Evolutionary conservation across 1,140 invertebrate genomes (phyloP), one percentile per base, ranked within the genome.

Genomic region (Tenebrio molitor): DNA sequence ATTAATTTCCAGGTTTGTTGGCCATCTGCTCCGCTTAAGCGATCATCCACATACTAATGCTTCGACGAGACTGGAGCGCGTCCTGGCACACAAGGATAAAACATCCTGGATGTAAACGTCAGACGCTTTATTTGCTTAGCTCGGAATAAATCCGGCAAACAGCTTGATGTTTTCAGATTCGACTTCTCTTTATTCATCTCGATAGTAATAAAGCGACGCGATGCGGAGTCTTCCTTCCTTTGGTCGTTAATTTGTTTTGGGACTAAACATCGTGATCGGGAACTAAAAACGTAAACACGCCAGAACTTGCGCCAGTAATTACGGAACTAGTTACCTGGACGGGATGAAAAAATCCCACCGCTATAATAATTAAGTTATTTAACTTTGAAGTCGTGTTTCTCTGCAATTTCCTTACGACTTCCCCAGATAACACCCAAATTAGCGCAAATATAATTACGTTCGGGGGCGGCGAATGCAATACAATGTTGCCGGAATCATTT

Each of bases 331-430:
- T 12, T 39, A 7, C 36, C 36, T 39, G 36, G 2, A 2, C 36
- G 2, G n/a, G 36, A 50, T 16, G 12, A 62, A 62, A 62, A 62
- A 62, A 23, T 1, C 2, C 2, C n/a, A 50, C 16, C 12, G 15
- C 10, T 50, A 50, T 4, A 50, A 50, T 50, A 50, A 62, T 62
- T 62, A 62, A 62, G 53, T 62, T 12, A 62, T 50, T 62, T 62
- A 62, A 23, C 21, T 23, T 25, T 25, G 21, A 62, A 62, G 53
- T 25, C 25, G 19, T 33, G 53, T 62, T 62, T 23, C 53, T 62
- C 21, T 33, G 15, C 15, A 62, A 62, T 62, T 62, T 25, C 53
- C 53, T 33, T 8, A 62, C 53, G 6, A 7, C 53, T 23, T 62
- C 53, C 46, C 3, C 19, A 29, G 53, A 62, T 62, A 62, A 62